Conservation (phyloP, 2,888 invertebrate genomes). For the Tanypteryx hageni region DNA sequence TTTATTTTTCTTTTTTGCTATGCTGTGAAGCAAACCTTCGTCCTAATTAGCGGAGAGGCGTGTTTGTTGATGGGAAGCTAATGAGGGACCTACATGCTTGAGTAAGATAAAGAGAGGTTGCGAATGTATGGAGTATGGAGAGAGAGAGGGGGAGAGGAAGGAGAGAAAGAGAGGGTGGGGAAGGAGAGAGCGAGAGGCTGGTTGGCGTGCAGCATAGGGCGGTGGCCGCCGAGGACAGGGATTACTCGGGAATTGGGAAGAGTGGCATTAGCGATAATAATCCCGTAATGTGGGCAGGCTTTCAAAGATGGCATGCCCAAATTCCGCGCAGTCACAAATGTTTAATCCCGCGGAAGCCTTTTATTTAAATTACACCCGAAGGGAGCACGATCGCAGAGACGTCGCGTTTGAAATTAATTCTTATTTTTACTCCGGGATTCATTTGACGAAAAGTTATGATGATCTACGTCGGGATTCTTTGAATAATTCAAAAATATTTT, state of each 20-base stretch:
- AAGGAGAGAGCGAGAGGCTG: neutral
- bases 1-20: neutral
- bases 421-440: neutral
- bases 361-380: neutral
- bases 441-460: neutral
- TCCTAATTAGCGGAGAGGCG: constrained; percentile 52
- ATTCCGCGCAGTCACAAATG: neutral
- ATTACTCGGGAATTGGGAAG: neutral
- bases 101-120: constrained; percentile 7
- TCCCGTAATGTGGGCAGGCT: neutral
- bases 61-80: constrained; percentile 62
- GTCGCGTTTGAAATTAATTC: constrained; percentile 2
- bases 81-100: constrained; percentile 52
- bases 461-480: neutral
- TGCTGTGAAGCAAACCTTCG: constrained; percentile 24
- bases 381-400: neutral
- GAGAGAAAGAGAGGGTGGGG: neutral
- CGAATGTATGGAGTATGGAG: neutral
- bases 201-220: neutral
- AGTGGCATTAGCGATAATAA: neutral
- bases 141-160: neutral
- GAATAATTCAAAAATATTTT: too few species aligned
- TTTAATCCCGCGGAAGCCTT: neutral
- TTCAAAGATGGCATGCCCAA: neutral
- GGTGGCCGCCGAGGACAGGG: neutral